Base-by-base conservation (phyloP, 2,797 vertebrate genomes). In the Pogoniulus pusillus region DNA sequence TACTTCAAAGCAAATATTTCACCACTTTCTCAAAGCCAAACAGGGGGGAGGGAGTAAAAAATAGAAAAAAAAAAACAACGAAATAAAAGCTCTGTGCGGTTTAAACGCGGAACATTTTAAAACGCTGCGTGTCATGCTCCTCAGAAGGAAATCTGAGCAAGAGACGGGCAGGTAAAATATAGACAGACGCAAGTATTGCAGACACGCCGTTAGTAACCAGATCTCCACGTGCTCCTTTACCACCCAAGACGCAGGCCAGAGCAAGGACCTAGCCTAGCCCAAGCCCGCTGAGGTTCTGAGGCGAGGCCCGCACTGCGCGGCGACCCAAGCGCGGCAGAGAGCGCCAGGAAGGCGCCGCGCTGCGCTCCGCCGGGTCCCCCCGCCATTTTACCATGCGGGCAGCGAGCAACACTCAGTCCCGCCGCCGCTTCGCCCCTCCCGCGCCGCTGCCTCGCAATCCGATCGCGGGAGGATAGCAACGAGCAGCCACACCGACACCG, bases 1-100 rank as follows among this genome's bases (percentile, higher is more conserved):
- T 90, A 88, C 88, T 91, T 91, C 19, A 63, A 75, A 94, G 82
- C 63, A 96, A 94, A 94, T 75, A 94, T 94, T 95, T 95, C 89
- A 77, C 47, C 87, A 90, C 59, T 80, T 89, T 72, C 65, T 39
- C 18, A 47, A 90, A 88, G 43, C 34, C 60, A 87, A 73, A 65
- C n/a, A n/a, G 13, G 35, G 22, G 43, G 43, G 43, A 43, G 18
- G 18, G 41, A 16, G 16, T 16, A 10, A 22, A 20, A 22, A 45
- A 11, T 16, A 45, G 45, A 39, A 39, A 39, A 14, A 39, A 39
- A 39, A 12, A 39, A 39, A 41, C 17, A 41, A 41, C 41, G 32
- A 30, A 66, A 57, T 51, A 78, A 53, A 47, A 41, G 10, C 9
- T 23, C 23, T 1, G 4, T 16, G 26, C 8, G 4, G 29, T 80